phyloP scores from a whole-genome alignment of 2,888 invertebrate species.

The Pachymerium ferrugineum region DNA sequence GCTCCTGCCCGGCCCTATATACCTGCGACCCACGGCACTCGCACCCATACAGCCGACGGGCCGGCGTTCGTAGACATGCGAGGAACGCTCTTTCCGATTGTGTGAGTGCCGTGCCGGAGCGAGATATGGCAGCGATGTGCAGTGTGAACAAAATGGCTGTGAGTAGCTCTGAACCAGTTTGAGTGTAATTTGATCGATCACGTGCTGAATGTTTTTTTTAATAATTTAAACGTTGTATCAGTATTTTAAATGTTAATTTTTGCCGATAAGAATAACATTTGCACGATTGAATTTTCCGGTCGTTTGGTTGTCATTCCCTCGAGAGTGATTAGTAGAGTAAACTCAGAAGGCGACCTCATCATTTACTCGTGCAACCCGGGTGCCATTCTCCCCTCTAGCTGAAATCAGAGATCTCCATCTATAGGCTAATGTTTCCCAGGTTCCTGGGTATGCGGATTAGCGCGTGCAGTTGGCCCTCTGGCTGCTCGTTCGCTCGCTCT shows the following conservation, averaged over 20 bases:
- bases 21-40: conserved; percentile 28
- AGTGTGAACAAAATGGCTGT: not conserved
- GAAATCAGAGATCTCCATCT: conserved; percentile 27
- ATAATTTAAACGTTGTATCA: too few relatives aligned
- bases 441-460: conserved; percentile 25
- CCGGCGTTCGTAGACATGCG: conserved; percentile 14
- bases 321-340: conserved; percentile 17
- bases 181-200: not conserved
- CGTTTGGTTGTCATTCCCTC: conserved; percentile 5
- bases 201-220: not conserved
- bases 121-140: not conserved
- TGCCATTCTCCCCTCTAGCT: conserved; percentile 13
- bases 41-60: conserved; percentile 24
- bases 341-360: conserved; percentile 19
- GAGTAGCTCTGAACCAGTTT: not conserved
- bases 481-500: conserved; percentile 18
- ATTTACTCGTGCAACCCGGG: conserved; percentile 18
- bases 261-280: not conserved
- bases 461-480: conserved; percentile 27
- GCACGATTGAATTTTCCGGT: not conserved
- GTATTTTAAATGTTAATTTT: too few relatives aligned
- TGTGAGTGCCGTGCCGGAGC: too few relatives aligned
- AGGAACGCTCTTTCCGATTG: not conserved
- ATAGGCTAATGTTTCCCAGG: conserved; percentile 27
- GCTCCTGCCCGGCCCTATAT: conserved; percentile 29